phyloP scores from a whole-genome alignment of 2,888 invertebrate genomes.

The Cheilosia impressa region DNA sequence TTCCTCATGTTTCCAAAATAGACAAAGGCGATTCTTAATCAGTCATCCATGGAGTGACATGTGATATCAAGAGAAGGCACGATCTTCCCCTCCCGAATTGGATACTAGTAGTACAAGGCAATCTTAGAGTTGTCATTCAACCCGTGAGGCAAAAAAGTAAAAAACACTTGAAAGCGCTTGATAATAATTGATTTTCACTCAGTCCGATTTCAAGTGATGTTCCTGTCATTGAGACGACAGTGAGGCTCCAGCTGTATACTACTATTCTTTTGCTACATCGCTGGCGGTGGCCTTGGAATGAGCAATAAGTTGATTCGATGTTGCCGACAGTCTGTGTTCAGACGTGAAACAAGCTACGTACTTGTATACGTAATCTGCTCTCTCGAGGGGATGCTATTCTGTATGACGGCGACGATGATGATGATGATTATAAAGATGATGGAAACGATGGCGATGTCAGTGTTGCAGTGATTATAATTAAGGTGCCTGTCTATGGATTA shows the following conservation, averaged over 20 bases:
- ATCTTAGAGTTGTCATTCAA: neutral
- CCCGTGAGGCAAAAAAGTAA: neutral
- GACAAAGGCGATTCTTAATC: conserved; percentile 17
- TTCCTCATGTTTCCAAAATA: conserved; percentile 18
- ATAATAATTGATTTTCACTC: conserved; percentile 42
- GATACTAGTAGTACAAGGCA: neutral
- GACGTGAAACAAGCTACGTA: conserved; percentile 4
- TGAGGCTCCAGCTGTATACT: neutral
- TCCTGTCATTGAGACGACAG: conserved; percentile 21
- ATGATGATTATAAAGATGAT: conserved; percentile 1
- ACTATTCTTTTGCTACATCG: neutral
- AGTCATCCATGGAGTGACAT: conserved; percentile 3
- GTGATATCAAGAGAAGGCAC: conserved; percentile 2
- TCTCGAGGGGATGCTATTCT: conserved; percentile 6
- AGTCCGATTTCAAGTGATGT: conserved; percentile 19
- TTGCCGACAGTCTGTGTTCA: conserved; percentile 15
- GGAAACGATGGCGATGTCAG: neutral
- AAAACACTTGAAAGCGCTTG: conserved; percentile 5
- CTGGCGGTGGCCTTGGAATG: conserved; percentile 33
- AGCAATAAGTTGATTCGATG: conserved; percentile 33
- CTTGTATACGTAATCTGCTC: neutral
- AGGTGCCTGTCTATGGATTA: conserved; percentile 9
- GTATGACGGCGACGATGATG: neutral
- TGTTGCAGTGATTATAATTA: conserved; percentile 25
- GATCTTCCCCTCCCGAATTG: neutral